phyloP scores from a whole-genome alignment of 2,888 invertebrate species.

The Protophormia terraenovae region DNA sequence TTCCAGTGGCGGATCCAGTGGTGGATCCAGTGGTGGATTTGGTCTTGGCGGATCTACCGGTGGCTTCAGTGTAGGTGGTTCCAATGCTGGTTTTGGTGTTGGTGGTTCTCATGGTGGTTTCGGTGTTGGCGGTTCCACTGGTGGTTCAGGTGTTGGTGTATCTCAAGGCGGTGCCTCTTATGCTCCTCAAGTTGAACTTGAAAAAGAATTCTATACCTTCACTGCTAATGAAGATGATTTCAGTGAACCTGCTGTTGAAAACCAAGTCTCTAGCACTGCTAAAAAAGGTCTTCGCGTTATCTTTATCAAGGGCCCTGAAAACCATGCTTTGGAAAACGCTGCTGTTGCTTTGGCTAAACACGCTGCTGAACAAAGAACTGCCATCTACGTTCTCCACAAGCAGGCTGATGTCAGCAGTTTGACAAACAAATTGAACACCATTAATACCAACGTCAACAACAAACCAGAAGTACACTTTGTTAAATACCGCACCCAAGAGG shows the following conservation, averaged over 20 bases:
- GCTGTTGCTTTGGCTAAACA: slow-evolving; percentile 74
- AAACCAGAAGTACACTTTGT: slow-evolving; percentile 78
- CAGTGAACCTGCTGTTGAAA: slow-evolving; percentile 69
- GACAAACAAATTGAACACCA: slow-evolving; percentile 70
- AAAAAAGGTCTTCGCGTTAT: slow-evolving; percentile 74
- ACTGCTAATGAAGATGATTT: slow-evolving; percentile 75
- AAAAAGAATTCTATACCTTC: slow-evolving; percentile 74
- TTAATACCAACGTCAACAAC: slow-evolving; percentile 71
- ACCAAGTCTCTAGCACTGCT: slow-evolving; percentile 67
- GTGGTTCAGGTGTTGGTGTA: slow-evolving; percentile 65
- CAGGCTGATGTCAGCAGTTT: slow-evolving; percentile 74
- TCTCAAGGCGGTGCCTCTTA: slow-evolving; percentile 43
- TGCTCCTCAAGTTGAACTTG: slow-evolving; percentile 37
- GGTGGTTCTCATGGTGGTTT: slow-evolving; percentile 39
- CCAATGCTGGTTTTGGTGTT: slow-evolving; percentile 67
- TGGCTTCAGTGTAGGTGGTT: not conserved
- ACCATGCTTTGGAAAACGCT: slow-evolving; percentile 74
- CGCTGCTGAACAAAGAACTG: slow-evolving; percentile 75
- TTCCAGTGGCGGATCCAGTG: slow-evolving; percentile 23
- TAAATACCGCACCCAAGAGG: slow-evolving; percentile 76
- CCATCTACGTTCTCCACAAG: slow-evolving; percentile 77
- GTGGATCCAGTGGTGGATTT: not conserved
- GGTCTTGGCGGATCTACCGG: not conserved
- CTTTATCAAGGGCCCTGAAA: slow-evolving; percentile 76
- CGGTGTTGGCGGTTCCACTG: not conserved